A percentile compares a stretch with the other conserved stretches of the same genome.
phyloP scores from a whole-genome alignment of 2,113 vertebrate genomes.

The Ochotona curzoniae region DNA sequence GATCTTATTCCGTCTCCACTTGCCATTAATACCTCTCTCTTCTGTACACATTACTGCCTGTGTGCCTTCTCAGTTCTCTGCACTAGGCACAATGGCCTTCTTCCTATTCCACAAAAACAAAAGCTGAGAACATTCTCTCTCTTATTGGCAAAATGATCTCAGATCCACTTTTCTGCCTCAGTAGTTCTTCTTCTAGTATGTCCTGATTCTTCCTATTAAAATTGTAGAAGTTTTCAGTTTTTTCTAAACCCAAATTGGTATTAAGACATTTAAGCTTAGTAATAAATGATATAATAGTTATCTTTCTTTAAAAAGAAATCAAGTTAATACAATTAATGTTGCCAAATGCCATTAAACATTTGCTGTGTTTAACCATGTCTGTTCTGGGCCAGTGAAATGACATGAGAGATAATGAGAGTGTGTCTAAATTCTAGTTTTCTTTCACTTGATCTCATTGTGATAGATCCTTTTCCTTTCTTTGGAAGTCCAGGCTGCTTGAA shows the following conservation, averaged over 20 bases:
- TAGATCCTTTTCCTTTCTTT: neutral
- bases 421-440: conserved; percentile 2
- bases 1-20: neutral
- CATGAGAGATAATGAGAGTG: conserved; percentile 54
- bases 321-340: conserved; percentile 57
- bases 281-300: conserved; percentile 26
- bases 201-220: neutral
- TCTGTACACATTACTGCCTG: accelerated
- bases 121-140: neutral
- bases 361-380: conserved; percentile 69
- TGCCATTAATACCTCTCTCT: neutral
- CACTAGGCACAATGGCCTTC: neutral
- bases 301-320: neutral
- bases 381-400: conserved; percentile 39
- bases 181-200: neutral
- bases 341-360: conserved; percentile 55
- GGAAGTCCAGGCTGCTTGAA: neutral
- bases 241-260: neutral
- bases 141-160: neutral
- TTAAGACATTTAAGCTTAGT: conserved; percentile 43
- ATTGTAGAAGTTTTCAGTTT: conserved; percentile 40
- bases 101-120: neutral
- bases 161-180: neutral
- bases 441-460: conserved; percentile 28
- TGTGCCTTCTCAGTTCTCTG: neutral